These are phyloP conservation scores for Myotis davidii DNA, from an alignment of 2,113 vertebrate species.

Conservation along the genomic window DNA sequence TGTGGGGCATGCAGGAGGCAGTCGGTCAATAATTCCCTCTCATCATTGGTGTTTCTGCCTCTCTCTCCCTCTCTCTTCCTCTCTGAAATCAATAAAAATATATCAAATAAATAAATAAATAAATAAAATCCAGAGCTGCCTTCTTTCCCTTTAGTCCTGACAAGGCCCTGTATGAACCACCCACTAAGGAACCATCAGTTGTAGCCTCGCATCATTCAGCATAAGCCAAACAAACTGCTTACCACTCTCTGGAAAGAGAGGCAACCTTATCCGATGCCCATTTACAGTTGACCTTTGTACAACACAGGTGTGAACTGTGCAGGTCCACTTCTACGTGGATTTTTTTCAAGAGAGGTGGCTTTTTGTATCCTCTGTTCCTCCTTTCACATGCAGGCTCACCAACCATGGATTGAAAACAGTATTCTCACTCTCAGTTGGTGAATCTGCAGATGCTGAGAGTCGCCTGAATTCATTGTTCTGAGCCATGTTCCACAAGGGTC, in stretches of 20 bases:
- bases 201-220: background rate
- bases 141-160: background rate
- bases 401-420: background rate
- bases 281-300: background rate
- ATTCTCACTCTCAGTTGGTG: background rate
- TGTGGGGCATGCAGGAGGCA: too few species aligned
- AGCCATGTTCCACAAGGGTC: background rate
- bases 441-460: background rate
- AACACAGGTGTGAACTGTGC: background rate
- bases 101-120: too few species aligned
- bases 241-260: background rate
- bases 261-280: too few species aligned
- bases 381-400: background rate
- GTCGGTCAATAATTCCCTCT: too few species aligned
- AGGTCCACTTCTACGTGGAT: too few species aligned
- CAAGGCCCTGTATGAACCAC: background rate
- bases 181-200: too few species aligned
- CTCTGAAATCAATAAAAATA: too few species aligned
- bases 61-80: too few species aligned
- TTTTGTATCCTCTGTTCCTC: too few species aligned
- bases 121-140: background rate
- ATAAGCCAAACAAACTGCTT: background rate
- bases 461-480: background rate
- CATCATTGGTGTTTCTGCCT: too few species aligned
- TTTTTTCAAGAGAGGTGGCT: background rate